Base-by-base conservation (phyloP, 2,888 invertebrate species). In the Chesias legatella region DNA sequence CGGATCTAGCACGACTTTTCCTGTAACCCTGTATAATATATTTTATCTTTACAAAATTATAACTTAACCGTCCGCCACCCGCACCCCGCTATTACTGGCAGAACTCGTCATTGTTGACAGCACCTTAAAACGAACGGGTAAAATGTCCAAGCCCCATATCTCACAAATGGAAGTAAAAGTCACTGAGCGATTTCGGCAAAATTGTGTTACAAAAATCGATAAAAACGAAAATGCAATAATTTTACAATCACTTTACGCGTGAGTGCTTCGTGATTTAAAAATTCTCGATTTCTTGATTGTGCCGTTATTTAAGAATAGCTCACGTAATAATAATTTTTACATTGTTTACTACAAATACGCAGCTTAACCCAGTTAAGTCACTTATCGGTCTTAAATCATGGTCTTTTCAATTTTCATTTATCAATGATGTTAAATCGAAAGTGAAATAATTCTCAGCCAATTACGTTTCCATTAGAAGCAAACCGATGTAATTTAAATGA, bases 231-330 rank as follows among this genome's bases (percentile, higher is more conserved):
- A 67, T 67, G 63, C 42, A 44, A 57, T 66, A 65, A 70, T 75
- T 72, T 71, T 68, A 56, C 70, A 67, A 67, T 73, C 71, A 72
- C 72, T 80, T 80, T 70, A 73, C 76, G 75, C 74, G 77, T 81
- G 79, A 84, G 83, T 84, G 82, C 57, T 71, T 77, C 76, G 77
- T 78, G 76, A 76, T 76, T 77, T 73, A 65, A 67, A 60, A 54
- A 63, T 65, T 68, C 67, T 65, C 61, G 59, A 56, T 67, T 60
- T 67, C 60, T 17, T 17, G 13, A 17, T 2, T 57, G 53, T 57
- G 51, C 50, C 50, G 57, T 43, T 51, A 37, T 51, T 53, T 51
- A 39, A 36, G 46, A 59, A 58, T 60, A 53, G 44, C 44, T 61
- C 58, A 61, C 62, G 64, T 67, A 64, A 67, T 54, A 26, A 50